phyloP scores from a whole-genome alignment of 2,113 vertebrate genomes.

The Saguinus midas region DNA sequence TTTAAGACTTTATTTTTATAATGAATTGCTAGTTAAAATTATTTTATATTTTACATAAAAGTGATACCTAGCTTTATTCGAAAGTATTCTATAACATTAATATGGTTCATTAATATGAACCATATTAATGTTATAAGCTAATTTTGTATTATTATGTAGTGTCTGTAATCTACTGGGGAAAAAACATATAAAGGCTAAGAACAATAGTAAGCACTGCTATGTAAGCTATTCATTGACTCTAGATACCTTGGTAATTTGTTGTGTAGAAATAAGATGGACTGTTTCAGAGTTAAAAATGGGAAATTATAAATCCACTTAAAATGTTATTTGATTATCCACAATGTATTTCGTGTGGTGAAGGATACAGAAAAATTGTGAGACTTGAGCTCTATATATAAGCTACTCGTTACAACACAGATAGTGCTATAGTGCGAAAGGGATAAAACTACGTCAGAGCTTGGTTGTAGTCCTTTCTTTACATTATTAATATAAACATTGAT shows the following conservation, averaged over 20 bases:
- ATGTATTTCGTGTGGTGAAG: neutral
- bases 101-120: neutral
- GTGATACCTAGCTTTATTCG: neutral
- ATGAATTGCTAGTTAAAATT: constrained; percentile 31
- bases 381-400: neutral
- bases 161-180: neutral
- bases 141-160: no score
- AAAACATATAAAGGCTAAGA: constrained; percentile 26
- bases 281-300: constrained; percentile 19
- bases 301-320: constrained; percentile 33
- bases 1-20: constrained; percentile 54
- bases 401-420: neutral
- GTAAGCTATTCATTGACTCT: neutral
- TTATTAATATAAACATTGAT: neutral
- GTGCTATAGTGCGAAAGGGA: neutral
- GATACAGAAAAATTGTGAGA: neutral
- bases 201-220: neutral
- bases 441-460: neutral
- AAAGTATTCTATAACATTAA: constrained; percentile 10
- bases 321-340: neutral
- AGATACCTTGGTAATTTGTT: neutral
- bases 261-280: neutral
- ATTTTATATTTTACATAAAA: constrained; percentile 13
- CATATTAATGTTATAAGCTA: no score
- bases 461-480: neutral